Evolutionary conservation across 2,888 invertebrate species (phyloP), one percentile per base, ranked within the genome.

Genomic region (Anticlea derivata): DNA sequence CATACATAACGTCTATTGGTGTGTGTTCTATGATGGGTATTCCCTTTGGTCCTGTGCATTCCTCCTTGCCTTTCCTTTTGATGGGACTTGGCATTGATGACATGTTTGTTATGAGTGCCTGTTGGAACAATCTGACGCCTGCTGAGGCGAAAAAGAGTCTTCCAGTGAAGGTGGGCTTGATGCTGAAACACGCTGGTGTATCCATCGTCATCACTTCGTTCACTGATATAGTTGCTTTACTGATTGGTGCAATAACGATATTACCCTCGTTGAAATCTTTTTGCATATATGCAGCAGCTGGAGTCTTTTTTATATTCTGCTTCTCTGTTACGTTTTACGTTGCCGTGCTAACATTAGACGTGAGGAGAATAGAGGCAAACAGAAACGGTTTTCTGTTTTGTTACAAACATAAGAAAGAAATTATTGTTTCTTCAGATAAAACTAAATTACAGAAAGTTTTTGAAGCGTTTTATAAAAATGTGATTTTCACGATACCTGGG

Each of bases 21-120:
- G 76, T 96, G 70, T 95, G 96, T 69, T 94, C 96, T 0, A 74
- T 93, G 5, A 72, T 95, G 48, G 94, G 94, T 5, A 88, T 96
- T 24, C 92, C 94, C 22, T 96, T 95, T 76, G 96, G 96, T 0
- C 96, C 96, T 0, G 94, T 96, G 0, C 96, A 97, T 76, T 94
- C 95, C 6, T 95, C 96, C 7, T 81, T 96, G 53, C 96, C 96
- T 4, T 96, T 97, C 80, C 89, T 97, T 50, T 76, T 97, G 8
- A 93, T 96, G 92, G 96, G 96, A 55, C 92, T 96, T 62, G 94
- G 95, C 24, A 93, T 96, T 13, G 96, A 96, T 67, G 96, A 97
- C 71, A 95, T 96, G 93, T 96, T 97, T 80, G 95, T 97, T 0
- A 95, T 96, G 85, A 93, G 94, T 85, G 94, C 95, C 11, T 94